A percentile compares a stretch with the other conserved stretches of the same genome.
Evolutionary conservation across 2,113 vertebrate genomes (phyloP).

Genomic region (Planiliza haematocheilus): DNA sequence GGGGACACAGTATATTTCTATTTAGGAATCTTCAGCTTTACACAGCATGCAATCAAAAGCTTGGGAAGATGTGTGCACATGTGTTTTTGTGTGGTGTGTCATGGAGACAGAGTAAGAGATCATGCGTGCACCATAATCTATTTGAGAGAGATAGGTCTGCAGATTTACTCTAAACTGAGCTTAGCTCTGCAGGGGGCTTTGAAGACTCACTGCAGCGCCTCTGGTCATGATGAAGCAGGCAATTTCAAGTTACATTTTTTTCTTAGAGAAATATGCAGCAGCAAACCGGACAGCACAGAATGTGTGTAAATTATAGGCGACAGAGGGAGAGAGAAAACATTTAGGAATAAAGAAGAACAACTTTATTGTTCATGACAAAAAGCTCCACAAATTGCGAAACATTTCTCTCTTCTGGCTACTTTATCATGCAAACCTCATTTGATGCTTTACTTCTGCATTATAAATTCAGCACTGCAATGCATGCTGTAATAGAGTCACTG

Average conservation of each 20-base stretch:
- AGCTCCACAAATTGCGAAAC: slow-evolving; percentile 28
- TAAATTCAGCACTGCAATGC: slow-evolving; percentile 16
- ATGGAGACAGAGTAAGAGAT: slow-evolving; percentile 1
- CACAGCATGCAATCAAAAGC: slow-evolving; percentile 60
- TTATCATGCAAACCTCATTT: slow-evolving; percentile 33
- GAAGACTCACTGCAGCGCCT: slow-evolving; percentile 38
- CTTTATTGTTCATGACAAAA: slow-evolving; percentile 1
- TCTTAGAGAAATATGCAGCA: slow-evolving; percentile 31
- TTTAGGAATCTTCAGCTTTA: slow-evolving; percentile 40
- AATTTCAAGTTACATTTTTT: slow-evolving; percentile 50
- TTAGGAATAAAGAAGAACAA: neutral
- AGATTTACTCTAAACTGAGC: slow-evolving; percentile 63
- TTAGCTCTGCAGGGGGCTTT: slow-evolving; percentile 55
- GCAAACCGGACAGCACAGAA: slow-evolving; percentile 30
- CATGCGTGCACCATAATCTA: slow-evolving; percentile 56
- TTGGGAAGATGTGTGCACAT: slow-evolving; percentile 10
- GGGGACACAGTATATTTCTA: neutral
- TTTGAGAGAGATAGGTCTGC: slow-evolving; percentile 59
- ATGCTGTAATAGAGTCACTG: slow-evolving; percentile 3
- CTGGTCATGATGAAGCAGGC: slow-evolving; percentile 55
- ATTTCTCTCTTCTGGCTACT: slow-evolving; percentile 23
- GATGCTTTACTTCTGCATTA: slow-evolving; percentile 42
- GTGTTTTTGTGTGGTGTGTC: neutral
- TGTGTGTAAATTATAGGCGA: slow-evolving; percentile 27
- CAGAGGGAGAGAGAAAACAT: neutral